These are phyloP conservation scores for Ichneumon xanthorius DNA, from an alignment of 2,888 invertebrate genomes.

Conservation along the genomic window DNA sequence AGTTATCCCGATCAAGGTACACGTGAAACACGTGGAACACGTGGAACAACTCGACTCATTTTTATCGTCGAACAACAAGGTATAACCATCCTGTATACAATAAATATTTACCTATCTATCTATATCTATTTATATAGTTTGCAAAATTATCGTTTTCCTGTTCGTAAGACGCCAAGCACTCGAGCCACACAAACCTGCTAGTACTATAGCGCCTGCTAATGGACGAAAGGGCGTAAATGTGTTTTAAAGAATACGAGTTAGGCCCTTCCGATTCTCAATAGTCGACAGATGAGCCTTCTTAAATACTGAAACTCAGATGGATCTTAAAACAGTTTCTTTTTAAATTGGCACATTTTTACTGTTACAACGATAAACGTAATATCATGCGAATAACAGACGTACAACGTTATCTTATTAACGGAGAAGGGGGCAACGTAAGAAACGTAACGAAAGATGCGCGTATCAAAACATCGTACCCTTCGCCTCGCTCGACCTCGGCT, in stretches of 20 bases:
- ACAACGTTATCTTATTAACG: not conserved
- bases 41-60: constrained; percentile 1
- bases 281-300: not conserved
- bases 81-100: too few species aligned
- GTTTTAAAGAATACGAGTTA: too few species aligned
- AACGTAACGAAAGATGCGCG: not conserved
- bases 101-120: too few species aligned
- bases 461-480: constrained; percentile 13
- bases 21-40: not conserved
- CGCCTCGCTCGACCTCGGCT: not conserved
- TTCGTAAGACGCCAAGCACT: too few species aligned
- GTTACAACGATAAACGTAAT: not conserved
- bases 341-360: not conserved
- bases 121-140: too few species aligned
- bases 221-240: too few species aligned
- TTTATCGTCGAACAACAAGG: not conserved
- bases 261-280: too few species aligned
- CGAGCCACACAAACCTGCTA: too few species aligned
- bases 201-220: too few species aligned
- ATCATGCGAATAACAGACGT: not conserved
- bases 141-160: too few species aligned
- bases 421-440: not conserved
- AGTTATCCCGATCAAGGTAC: not conserved
- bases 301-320: not conserved
- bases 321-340: not conserved